A percentile compares a stretch with the other conserved stretches of the same genome.
phyloP scores from a whole-genome alignment of 2,888 invertebrate genomes.

The Orthosia cruda region DNA sequence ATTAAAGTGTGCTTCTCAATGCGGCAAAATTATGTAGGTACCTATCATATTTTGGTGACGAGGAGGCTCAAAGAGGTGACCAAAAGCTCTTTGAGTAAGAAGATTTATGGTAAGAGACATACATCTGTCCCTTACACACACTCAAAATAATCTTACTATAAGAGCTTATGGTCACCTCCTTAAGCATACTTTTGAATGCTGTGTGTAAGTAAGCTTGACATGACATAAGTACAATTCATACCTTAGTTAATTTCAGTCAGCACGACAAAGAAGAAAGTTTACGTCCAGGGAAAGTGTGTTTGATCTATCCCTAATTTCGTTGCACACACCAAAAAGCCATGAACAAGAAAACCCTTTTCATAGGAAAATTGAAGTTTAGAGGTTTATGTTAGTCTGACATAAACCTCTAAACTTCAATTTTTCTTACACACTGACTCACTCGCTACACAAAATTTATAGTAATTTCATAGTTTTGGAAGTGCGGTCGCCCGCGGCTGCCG shows the following conservation, averaged over 20 bases:
- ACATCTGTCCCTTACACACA: too few relatives aligned
- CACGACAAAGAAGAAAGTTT: neutral
- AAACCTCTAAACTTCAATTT: constrained; percentile 18
- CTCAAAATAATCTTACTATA: too few relatives aligned
- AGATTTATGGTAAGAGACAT: accelerated
- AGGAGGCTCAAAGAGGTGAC: too few relatives aligned
- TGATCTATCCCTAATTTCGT: neutral
- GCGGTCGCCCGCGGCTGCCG: constrained; percentile 19
- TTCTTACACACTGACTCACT: constrained; percentile 4
- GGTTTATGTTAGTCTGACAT: too few relatives aligned
- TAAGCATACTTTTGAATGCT: neutral
- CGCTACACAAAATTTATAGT: constrained; percentile 43
- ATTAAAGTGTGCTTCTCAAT: neutral
- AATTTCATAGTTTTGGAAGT: constrained; percentile 61
- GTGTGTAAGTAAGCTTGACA: too few relatives aligned
- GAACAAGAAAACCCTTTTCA: constrained; percentile 17
- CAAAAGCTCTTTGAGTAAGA: too few relatives aligned
- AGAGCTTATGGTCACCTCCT: too few relatives aligned
- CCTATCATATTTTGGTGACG: too few relatives aligned
- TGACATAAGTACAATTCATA: neutral
- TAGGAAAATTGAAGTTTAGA: too few relatives aligned
- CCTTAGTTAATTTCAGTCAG: neutral
- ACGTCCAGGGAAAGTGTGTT: neutral
- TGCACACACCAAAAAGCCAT: neutral
- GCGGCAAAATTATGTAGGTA: neutral